phyloP scores from a whole-genome alignment of 2,797 vertebrate species.

The Centroberyx gerrardi region DNA sequence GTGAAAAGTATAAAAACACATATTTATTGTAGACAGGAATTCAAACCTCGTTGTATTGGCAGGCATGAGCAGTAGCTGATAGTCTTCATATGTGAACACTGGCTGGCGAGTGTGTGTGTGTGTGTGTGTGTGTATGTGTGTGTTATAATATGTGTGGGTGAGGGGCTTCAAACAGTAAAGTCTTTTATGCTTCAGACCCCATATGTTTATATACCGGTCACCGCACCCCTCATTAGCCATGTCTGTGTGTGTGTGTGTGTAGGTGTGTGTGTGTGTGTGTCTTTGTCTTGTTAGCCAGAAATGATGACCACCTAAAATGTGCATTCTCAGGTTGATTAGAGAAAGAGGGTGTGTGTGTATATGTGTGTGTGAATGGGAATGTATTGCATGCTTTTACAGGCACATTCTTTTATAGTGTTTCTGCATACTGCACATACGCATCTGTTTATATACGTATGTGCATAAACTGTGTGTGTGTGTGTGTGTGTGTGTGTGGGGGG shows the following conservation, averaged over 20 bases:
- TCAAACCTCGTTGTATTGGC: constrained; percentile 44
- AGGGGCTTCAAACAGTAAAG: constrained; percentile 67
- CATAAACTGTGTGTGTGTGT: constrained; percentile 10
- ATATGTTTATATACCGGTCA: constrained; percentile 60
- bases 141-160: constrained; percentile 44
- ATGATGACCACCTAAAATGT: too few relatives aligned
- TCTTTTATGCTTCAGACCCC: constrained; percentile 61
- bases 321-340: too few relatives aligned
- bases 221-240: constrained; percentile 61
- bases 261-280: constrained; percentile 32
- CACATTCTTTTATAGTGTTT: neutral
- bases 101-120: neutral
- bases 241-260: constrained; percentile 28
- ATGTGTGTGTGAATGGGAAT: neutral
- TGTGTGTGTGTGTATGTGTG: neutral
- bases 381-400: neutral
- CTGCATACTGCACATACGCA: neutral
- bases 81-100: constrained; percentile 51
- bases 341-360: constrained; percentile 5
- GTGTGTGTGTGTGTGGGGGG: neutral
- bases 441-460: constrained; percentile 19
- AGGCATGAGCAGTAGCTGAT: constrained; percentile 17
- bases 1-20: neutral
- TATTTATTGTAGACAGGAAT: constrained; percentile 14
- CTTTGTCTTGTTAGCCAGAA: too few relatives aligned